phyloP scores from a whole-genome alignment of 2,888 invertebrate genomes.

The Drosophila lutescens region DNA sequence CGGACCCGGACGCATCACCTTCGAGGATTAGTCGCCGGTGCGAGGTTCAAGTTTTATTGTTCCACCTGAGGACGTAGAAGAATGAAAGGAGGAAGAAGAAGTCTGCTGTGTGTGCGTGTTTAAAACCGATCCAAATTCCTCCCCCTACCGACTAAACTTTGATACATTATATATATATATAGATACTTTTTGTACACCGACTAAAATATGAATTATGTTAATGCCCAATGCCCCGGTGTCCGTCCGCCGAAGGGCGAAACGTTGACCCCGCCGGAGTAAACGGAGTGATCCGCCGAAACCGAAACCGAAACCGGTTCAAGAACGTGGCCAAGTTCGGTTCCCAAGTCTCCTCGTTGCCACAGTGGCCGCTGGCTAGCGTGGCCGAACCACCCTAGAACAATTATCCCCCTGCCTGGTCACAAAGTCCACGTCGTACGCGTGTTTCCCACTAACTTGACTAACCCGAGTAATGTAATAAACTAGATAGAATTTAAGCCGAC shows the following conservation, averaged over 20 bases:
- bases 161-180: slow-evolving; percentile 10
- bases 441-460: slow-evolving; percentile 20
- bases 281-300: slow-evolving; percentile 12
- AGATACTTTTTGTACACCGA: slow-evolving; percentile 30
- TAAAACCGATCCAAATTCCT: slow-evolving; percentile 4
- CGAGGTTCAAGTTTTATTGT: slow-evolving; percentile 81
- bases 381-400: slow-evolving; percentile 28
- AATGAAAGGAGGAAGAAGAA: not conserved
- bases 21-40: slow-evolving; percentile 88
- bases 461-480: slow-evolving; percentile 32
- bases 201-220: slow-evolving; percentile 26
- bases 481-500: slow-evolving; percentile 23
- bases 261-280: slow-evolving; percentile 23
- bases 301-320: slow-evolving; percentile 58
- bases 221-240: slow-evolving; percentile 23
- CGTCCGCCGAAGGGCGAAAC: slow-evolving; percentile 28
- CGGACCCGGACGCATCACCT: slow-evolving; percentile 95
- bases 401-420: slow-evolving; percentile 16
- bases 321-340: slow-evolving; percentile 51
- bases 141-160: slow-evolving; percentile 10
- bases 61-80: slow-evolving; percentile 37
- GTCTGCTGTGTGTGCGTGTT: not conserved
- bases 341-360: slow-evolving; percentile 2
- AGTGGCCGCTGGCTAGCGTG: slow-evolving; percentile 15
- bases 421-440: slow-evolving; percentile 1